Conservation (phyloP, 2,888 invertebrate species). For the Brenthis daphne region DNA sequence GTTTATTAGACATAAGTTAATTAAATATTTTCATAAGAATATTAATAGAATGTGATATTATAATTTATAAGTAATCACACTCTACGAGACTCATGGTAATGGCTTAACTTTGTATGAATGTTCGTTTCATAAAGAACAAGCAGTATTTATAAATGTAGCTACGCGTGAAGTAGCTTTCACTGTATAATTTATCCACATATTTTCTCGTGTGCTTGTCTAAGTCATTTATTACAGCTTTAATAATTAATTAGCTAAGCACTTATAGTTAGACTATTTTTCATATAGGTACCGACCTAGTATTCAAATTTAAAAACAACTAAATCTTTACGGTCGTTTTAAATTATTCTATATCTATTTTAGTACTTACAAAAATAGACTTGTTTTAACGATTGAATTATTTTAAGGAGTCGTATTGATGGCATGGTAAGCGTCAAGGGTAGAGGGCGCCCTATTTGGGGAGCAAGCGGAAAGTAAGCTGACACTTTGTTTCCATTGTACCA, state of each 20-base stretch:
- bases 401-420: conserved; percentile 61
- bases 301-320: neutral
- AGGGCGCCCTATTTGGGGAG: conserved; percentile 67
- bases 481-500: conserved; percentile 33
- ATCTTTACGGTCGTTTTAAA: conserved; percentile 9
- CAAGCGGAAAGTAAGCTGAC: conserved; percentile 72
- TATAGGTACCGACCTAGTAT: neutral
- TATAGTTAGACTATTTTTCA: too few species aligned
- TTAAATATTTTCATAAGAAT: neutral
- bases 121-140: too few species aligned
- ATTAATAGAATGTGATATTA: neutral
- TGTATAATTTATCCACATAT: too few species aligned
- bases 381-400: conserved; percentile 42
- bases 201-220: too few species aligned
- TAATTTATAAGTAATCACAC: neutral
- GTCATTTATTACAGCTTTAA: too few species aligned
- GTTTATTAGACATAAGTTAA: neutral
- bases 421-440: conserved; percentile 65
- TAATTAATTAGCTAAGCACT: too few species aligned
- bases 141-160: too few species aligned
- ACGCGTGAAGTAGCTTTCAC: too few species aligned
- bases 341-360: conserved; percentile 38
- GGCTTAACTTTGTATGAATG: neutral
- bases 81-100: neutral
- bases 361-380: conserved; percentile 39